phyloP scores from a whole-genome alignment of 2,888 invertebrate species.

The Dicyrtoma fusca region DNA sequence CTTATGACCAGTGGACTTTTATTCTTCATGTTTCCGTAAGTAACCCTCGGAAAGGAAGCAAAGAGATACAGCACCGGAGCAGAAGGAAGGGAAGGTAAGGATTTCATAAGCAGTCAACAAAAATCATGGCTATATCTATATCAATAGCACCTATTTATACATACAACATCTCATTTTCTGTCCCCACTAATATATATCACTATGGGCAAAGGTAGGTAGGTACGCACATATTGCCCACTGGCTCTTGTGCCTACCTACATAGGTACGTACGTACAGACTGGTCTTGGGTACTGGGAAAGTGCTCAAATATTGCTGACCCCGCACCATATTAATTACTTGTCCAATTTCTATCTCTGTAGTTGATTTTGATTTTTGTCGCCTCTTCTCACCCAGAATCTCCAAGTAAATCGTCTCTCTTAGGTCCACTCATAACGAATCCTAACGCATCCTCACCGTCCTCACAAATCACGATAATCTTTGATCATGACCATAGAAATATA shows the following conservation, averaged over 20 bases:
- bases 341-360: constrained; percentile 22
- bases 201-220: too few relatives aligned
- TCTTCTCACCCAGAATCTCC: constrained; percentile 26
- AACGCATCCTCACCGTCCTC: constrained; percentile 7
- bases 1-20: constrained; percentile 31
- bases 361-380: constrained; percentile 36
- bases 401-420: constrained; percentile 25
- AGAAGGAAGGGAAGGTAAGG: not conserved
- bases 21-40: constrained; percentile 33
- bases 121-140: too few relatives aligned
- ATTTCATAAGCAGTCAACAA: too few relatives aligned
- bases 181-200: too few relatives aligned
- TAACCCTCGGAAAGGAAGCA: constrained; percentile 2
- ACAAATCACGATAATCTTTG: constrained; percentile 26
- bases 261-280: too few relatives aligned
- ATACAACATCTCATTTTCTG: too few relatives aligned
- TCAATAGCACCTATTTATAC: too few relatives aligned
- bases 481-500: constrained; percentile 18
- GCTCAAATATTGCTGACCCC: constrained; percentile 30
- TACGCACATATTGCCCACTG: too few relatives aligned
- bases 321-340: constrained; percentile 43
- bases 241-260: too few relatives aligned
- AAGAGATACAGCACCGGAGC: not conserved
- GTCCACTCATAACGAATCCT: not conserved
- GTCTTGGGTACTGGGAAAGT: not conserved